Evolutionary conservation across 1,140 invertebrate species (phyloP), one percentile per base, ranked within the genome.

Genomic region (Halesus radiatus): DNA sequence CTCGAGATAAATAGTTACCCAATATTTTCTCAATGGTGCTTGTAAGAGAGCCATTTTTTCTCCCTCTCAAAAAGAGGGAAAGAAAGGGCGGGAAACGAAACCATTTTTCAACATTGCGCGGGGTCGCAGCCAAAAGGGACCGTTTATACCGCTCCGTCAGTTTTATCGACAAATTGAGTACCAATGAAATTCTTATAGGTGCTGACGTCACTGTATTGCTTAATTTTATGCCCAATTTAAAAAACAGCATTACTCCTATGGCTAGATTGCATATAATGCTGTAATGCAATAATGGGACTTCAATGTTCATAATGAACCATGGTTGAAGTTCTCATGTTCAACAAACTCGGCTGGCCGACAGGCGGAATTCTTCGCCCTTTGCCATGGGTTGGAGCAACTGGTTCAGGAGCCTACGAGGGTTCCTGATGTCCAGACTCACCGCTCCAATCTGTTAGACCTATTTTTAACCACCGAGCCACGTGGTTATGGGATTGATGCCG

Each of bases 11-110:
- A 80, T 83, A 83, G 81, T 83, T 78, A 70, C 78, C 75, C 79
- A 78, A 83, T 80, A 83, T 83, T 83, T 83, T 83, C 75, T 83
- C 81, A 83, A 80, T 80, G 81, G 78, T 66, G 81, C 81, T 83
- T 83, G 81, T 83, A 77, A 83, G 79, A 68, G 76, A 78, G 74
- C 56, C 75, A 52, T 83, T 83, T 83, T 80, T 80, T 78, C 53
- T 37, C 13, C 23, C 20, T 10, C 78, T 29, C 26, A 50, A 53
- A 45, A 60, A 37, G 60, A 26, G 66, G 54, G 62, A 23, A 45
- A 6, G 26, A 56, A 80, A 76, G n/a, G 37, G 53, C 52, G 45
- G 73, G 60, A 78, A 76, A 60, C 62, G 56, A 76, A 73, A 72
- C 77, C 26, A 82, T 82, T 79, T 79, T 82, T 82, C 81, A 82